Evolutionary conservation across 2,888 invertebrate genomes (phyloP), one percentile per base, ranked within the genome.

Genomic region (Auanema sp.): DNA sequence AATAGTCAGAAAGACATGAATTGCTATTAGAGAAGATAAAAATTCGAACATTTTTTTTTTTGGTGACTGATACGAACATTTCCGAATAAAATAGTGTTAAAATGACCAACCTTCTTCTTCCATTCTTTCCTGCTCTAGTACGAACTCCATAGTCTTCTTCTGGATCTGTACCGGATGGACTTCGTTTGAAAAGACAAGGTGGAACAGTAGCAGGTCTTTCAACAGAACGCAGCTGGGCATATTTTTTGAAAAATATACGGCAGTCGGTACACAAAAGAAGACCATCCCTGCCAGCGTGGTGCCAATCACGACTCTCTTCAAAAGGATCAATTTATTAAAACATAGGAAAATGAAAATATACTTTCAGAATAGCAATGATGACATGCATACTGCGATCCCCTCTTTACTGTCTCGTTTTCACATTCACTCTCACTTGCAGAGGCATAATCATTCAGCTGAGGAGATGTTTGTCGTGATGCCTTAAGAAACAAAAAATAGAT

Each of bases 181-280:
- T 64, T 21, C 72, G 62, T 55, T 75, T 75, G 66, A 76, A 76
- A 69, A 86, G 79, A 77, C 85, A 86, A 6, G 85, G 84, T 11
- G 85, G 80, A 6, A 84, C 83, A 41, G 84, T 84, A 53, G 83
- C 71, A 10, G 84, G 82, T 42, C 84, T 81, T 63, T 85, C 84
- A 18, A 86, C 80, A 21, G 85, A 84, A 11, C 86, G 84, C 71
- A 91, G 86, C 84, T 91, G 90, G 70, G 90, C 91, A 78, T 90
- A 90, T 82, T 90, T 90, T 85, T 91, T 90, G 83, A 89, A 89
- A 85, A 90, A 89, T 44, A 89, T 85, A 58, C 91, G 88, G 85
- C 91, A 91, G 81, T 91, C 90, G 79, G 89, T 89, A 85, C 91
- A 91, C 58, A 91, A 85, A 41, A 91, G 85, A 62, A 87, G 85